Base-by-base conservation (phyloP, 2,888 invertebrate genomes). In the Nymphalis urticae region DNA sequence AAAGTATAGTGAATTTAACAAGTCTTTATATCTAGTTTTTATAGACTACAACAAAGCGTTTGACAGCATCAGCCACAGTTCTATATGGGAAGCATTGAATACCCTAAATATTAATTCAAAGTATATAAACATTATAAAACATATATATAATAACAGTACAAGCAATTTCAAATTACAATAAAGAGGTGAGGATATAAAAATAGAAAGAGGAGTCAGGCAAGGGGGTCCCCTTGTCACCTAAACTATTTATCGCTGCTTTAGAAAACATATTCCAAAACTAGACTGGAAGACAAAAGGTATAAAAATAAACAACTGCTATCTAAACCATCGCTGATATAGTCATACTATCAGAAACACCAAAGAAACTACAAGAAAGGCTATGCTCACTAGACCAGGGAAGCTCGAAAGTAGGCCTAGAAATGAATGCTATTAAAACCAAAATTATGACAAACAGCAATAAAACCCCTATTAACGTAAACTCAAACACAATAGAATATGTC, bases 371-470 rank as follows among this genome's bases (percentile, higher is more conserved):
- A 36, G 48, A 48, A 27, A 66, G 61, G 61, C 61, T 56, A 48
- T 27, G 53, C 10, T 8, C n/a, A 19, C 53, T 53, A 10, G 53
- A 53, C 53, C 21, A 53, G 8, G 62, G 59, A 47, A 65, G 65
- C 54, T 32, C 32, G 2, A 65, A 65, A 62, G 50, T 63, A 5
- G 69, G 66, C n/a, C 21, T 69, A 47, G 21, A 58, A 50, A 69
- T 69, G 36, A 69, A 69, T 42, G 13, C 36, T 36, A 50, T 50
- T 42, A 69, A 69, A 69, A 69, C 68, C 4, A 69, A 61, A 27
- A 48, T 62, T n/a, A 48, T 64, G 48, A 58, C 64, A n/a, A n/a
- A n/a, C n/a, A n/a, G n/a, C n/a, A n/a, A n/a, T n/a, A n/a, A n/a
- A n/a, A n/a, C n/a, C n/a, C 53, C 53, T 13, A 53, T 53, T 21